A percentile compares a stretch with the other conserved stretches of the same genome.
These are phyloP conservation scores for Nannobrachium achirus DNA, from an alignment of 2,113 vertebrate genomes.

Conservation along the genomic window DNA sequence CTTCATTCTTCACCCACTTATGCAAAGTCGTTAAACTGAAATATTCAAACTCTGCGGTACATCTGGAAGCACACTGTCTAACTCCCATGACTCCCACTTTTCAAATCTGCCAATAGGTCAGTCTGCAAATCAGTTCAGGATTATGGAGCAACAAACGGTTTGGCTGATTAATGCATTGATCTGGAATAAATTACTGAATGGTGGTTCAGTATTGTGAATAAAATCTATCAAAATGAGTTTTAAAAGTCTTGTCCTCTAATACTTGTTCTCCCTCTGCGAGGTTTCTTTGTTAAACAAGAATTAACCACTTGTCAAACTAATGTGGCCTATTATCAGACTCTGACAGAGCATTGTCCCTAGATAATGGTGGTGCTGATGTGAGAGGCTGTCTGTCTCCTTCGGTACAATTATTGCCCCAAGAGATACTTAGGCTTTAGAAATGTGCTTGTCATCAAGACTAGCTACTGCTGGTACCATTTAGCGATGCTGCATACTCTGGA, in stretches of 20 bases:
- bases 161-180: too few relatives aligned
- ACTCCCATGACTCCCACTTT: too few relatives aligned
- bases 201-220: too few relatives aligned
- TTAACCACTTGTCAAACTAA: constrained; percentile 27
- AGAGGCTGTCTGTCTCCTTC: constrained; percentile 9
- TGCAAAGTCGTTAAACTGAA: too few relatives aligned
- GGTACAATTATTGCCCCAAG: background rate
- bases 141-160: too few relatives aligned
- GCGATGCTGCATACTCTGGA: background rate
- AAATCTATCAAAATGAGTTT: too few relatives aligned
- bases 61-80: too few relatives aligned
- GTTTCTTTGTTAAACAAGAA: constrained; percentile 12
- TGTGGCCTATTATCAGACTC: constrained; percentile 1
- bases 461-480: background rate
- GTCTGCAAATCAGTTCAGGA: too few relatives aligned
- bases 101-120: too few relatives aligned
- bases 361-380: constrained; percentile 25
- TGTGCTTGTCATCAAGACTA: background rate
- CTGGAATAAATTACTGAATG: too few relatives aligned
- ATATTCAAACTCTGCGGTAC: too few relatives aligned
- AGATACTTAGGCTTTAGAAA: constrained; percentile 1
- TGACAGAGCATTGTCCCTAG: constrained; percentile 16
- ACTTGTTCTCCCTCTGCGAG: background rate
- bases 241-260: background rate
- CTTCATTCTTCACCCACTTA: too few relatives aligned